Conservation (phyloP, 2,113 vertebrate genomes). For the Oreotragus oreotragus region DNA sequence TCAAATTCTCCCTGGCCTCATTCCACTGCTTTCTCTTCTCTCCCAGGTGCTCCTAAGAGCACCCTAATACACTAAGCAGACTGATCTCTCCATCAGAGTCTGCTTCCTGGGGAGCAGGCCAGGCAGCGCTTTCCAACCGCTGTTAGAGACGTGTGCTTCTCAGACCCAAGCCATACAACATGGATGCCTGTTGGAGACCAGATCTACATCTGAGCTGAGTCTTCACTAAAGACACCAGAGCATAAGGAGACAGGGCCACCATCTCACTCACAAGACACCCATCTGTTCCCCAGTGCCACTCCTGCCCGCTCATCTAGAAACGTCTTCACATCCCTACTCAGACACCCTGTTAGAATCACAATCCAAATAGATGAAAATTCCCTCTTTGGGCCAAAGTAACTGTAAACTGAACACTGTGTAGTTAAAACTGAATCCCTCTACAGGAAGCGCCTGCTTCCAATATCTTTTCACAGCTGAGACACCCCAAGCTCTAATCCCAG, state of each 20-base stretch:
- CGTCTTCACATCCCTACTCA: background rate
- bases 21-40: background rate
- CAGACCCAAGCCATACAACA: background rate
- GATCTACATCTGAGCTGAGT: background rate
- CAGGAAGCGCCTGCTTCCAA: constrained; percentile 41
- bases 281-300: background rate
- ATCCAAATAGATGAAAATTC: constrained; percentile 28
- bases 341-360: background rate
- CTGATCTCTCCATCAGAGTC: background rate
- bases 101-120: background rate
- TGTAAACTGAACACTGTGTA: constrained; percentile 42
- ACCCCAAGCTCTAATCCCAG: constrained; percentile 46
- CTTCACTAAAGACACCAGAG: background rate
- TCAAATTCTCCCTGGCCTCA: background rate
- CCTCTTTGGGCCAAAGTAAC: constrained; percentile 29
- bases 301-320: background rate
- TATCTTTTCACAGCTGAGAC: constrained; percentile 35
- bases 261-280: background rate
- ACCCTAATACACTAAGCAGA: background rate
- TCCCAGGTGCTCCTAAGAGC: background rate
- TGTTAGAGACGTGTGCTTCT: background rate
- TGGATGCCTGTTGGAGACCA: background rate
- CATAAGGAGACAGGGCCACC: background rate
- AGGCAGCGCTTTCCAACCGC: background rate
- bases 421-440: constrained; percentile 39